Evolutionary conservation across 2,113 vertebrate species (phyloP), one percentile per base, ranked within the genome.

Genomic region (Albula goreensis): DNA sequence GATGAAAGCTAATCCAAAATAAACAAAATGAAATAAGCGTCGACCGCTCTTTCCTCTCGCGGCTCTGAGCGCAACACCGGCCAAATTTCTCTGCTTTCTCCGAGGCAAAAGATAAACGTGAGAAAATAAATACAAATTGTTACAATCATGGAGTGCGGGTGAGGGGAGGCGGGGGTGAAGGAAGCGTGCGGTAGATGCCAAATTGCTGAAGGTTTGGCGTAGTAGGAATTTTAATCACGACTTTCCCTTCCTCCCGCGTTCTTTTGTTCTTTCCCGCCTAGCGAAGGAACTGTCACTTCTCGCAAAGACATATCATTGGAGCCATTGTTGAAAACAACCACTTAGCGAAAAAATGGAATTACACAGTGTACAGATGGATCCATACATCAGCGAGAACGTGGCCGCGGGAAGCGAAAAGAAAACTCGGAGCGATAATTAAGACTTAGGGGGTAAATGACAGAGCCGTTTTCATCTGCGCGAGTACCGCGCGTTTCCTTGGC

Each of bases 1-100:
- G 92, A 89, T 86, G 92, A 87, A 90, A 95, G 94, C 94, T 94
- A 93, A 95, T 95, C 92, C 94, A 93, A 94, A 95, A 94, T 92
- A 89, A 94, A 95, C n/a, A 15, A 63, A 41, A 63, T 78, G 86
- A 90, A 86, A 90, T 91, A 92, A 93, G 91, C 91, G 92, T 92
- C 92, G 93, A 92, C 92, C 93, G 92, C 92, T 92, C 90, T 92
- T 94, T 93, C 90, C 91, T 91, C 50, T 90, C 91, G 92, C 87
- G 87, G 91, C 93, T 93, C 90, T 81, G 85, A 92, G 92, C 91
- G 88, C 92, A 91, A 93, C 91, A 41, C 89, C 91, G 90, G 91
- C 88, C 51, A 48, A 63, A 22, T 60, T 83, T 49, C 8, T 13
- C 56, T 1, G 56, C 50, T 50, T 12, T 11, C 41, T 79, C 78